Evolutionary conservation across 1,140 invertebrate genomes (phyloP), one percentile per base, ranked within the genome.

Genomic region (Heliconius nattereri): DNA sequence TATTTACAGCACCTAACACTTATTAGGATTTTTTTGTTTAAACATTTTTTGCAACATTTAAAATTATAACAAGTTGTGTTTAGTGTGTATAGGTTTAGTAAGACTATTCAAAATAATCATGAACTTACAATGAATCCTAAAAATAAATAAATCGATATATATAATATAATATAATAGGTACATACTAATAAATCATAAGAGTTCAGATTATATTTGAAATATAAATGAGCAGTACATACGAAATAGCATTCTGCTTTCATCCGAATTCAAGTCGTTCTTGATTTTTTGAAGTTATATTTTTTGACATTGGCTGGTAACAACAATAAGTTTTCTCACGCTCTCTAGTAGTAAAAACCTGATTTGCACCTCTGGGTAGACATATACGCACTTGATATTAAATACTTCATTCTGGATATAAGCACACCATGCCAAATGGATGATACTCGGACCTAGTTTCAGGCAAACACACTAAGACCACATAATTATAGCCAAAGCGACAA

Each of bases 1-100:
- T 11, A 11, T 60, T 60, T 23, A 9, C 54, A 60, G 54, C 54
- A 75, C 74, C 74, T 40, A 75, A 75, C 74, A 75, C 74, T 37
- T 75, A 75, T 75, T 75, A 75, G 54, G 74, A 66, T 37, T n/a
- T 66, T n/a, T 26, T 23, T 16, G 19, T 37, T 23, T 26, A 29
- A 26, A 66, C 23, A 1, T 16, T 66, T 66, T n/a, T 29, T 66
- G 23, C n/a, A 66, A 66, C 7, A 66, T 66, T 16, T 23, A 20
- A 26, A 60, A 26, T 60, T 60, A 8, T 60, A 60, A 9, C 9
- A 66, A 66, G 23, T 66, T 66, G 26, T 29, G 60, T 66, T 26
- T 29, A 66, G 60, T 26, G 26, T 66, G 3, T 26, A 23, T 66
- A 13, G 23, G 5, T 13, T 35, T 35, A 35, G 32, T 35, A 35